phyloP scores from a whole-genome alignment of 92 coral and sea anemone species.

The Porites divaricata region DNA sequence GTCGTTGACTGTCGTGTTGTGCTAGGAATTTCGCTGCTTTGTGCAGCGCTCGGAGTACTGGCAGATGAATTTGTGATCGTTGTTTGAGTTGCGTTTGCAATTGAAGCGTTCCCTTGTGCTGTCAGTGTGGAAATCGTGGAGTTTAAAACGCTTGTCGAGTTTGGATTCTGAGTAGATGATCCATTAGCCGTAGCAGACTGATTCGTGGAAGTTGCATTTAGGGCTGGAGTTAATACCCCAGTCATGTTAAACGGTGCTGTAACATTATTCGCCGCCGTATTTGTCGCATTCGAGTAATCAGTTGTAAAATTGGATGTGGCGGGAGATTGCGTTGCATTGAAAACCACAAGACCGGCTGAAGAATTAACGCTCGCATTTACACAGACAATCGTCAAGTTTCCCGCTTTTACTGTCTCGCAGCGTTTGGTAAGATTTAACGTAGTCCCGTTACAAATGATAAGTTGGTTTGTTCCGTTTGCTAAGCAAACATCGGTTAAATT shows the following conservation, averaged over 20 bases:
- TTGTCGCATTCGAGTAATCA: constrained; percentile 22
- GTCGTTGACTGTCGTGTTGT: constrained; percentile 13
- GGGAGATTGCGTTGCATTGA: constrained; percentile 46
- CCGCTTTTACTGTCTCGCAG: constrained; percentile 52
- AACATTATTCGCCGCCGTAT: background rate
- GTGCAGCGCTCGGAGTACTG: background rate
- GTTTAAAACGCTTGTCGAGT: background rate
- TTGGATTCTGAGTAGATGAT: background rate
- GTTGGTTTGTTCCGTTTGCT: constrained; percentile 42
- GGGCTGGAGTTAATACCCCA: background rate
- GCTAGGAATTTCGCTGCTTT: background rate
- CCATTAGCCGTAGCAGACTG: background rate
- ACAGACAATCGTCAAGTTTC: constrained; percentile 56
- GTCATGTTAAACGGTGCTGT: constrained; percentile 8
- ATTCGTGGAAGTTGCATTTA: constrained; percentile 15
- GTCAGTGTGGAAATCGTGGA: constrained; percentile 22
- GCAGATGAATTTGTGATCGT: background rate
- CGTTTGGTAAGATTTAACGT: constrained; percentile 70
- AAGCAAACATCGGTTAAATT: constrained; percentile 74
- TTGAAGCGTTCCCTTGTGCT: background rate
- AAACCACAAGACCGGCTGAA: constrained; percentile 26
- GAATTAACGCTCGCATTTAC: constrained; percentile 58
- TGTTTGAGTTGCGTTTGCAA: background rate
- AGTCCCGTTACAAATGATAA: constrained; percentile 61
- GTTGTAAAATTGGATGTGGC: constrained; percentile 38